A percentile compares a stretch with the other conserved stretches of the same genome.
These are phyloP conservation scores for Hemithea aestivaria DNA, from an alignment of 2,888 invertebrate genomes.

Conservation along the genomic window DNA sequence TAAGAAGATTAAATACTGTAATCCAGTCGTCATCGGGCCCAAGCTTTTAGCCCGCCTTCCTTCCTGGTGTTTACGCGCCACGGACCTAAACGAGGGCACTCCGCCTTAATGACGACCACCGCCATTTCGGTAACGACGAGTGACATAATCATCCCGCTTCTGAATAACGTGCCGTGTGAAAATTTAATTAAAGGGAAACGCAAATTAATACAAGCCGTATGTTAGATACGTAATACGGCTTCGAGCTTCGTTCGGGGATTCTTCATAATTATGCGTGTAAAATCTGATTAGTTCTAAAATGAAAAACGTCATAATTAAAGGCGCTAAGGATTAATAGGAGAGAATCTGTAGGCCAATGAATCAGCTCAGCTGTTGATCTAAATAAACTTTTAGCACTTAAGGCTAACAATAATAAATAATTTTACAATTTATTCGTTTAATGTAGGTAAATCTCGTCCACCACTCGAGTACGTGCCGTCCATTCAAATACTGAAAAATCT, in stretches of 20 bases:
- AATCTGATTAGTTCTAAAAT: no score
- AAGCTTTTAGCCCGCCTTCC: slow-evolving; percentile 67
- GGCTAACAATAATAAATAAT: no score
- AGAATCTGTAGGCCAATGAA: no score
- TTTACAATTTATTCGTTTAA: no score
- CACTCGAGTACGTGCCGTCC: no score
- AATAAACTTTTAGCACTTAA: no score
- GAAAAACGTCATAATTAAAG: no score
- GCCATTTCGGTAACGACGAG: slow-evolving; percentile 58
- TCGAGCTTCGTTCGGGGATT: slow-evolving; percentile 7
- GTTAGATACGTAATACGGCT: slow-evolving; percentile 11
- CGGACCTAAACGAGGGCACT: slow-evolving; percentile 69
- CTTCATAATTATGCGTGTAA: neutral
- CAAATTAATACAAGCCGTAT: slow-evolving; percentile 23
- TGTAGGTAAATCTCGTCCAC: no score
- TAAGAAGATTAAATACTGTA: slow-evolving; percentile 3
- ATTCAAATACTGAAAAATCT: no score
- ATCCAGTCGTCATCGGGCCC: slow-evolving; percentile 28
- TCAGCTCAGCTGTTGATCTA: no score
- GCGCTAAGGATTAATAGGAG: no score
- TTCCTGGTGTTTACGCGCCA: slow-evolving; percentile 52
- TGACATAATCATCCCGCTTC: slow-evolving; percentile 39
- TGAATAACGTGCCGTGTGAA: slow-evolving; percentile 29
- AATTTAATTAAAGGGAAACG: slow-evolving; percentile 30
- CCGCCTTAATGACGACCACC: slow-evolving; percentile 66